Evolutionary conservation across 1,140 invertebrate species (phyloP).

Genomic region (Drosophila teissieri): DNA sequence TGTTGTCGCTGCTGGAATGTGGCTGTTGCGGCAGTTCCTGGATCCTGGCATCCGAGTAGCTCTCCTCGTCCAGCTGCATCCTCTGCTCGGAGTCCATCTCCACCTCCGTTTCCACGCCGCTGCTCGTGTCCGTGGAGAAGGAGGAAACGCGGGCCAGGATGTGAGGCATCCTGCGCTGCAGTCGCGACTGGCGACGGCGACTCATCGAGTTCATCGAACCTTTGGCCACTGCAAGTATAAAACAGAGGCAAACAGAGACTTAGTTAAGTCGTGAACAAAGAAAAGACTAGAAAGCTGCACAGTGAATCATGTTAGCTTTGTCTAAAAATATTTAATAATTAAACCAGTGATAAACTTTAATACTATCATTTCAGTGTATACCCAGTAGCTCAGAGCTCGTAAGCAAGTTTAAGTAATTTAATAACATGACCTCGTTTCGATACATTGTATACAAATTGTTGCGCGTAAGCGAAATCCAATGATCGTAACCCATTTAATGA

Average conservation of each 20-base stretch:
- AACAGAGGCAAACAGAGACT: constrained; percentile 2
- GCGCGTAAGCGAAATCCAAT: background rate
- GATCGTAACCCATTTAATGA: background rate
- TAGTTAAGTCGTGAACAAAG: background rate
- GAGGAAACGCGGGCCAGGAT: constrained; percentile 10
- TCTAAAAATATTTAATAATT: background rate
- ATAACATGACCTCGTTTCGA: background rate
- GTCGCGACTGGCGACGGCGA: constrained; percentile 47
- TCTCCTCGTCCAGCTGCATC: constrained; percentile 34
- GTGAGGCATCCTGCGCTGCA: constrained; percentile 28
- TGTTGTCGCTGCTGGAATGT: constrained; percentile 52
- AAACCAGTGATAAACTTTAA: background rate
- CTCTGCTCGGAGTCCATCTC: constrained; percentile 10
- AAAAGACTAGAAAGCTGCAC: background rate
- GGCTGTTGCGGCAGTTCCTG: constrained; percentile 24
- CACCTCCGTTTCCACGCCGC: constrained; percentile 14
- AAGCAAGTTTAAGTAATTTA: background rate
- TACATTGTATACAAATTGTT: background rate
- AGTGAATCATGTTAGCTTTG: background rate
- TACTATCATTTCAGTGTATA: background rate
- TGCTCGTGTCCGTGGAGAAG: constrained; percentile 13
- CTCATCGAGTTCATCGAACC: constrained; percentile 52
- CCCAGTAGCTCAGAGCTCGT: background rate
- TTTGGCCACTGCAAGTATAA: constrained; percentile 64
- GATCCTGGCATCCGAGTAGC: constrained; percentile 2